Conservation (phyloP, 1,140 invertebrate genomes). For the Chlorops oryzae region DNA sequence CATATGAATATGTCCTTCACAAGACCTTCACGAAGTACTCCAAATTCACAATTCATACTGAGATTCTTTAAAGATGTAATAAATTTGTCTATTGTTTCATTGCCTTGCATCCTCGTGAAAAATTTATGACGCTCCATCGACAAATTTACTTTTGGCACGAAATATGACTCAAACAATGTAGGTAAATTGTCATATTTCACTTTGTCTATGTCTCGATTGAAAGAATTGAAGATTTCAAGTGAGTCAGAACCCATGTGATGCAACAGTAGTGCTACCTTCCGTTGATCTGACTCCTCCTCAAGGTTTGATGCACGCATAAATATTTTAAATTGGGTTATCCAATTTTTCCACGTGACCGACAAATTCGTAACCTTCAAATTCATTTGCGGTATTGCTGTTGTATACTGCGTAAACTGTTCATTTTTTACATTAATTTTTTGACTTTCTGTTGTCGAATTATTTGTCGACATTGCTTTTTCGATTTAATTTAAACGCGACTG, state of each 20-base stretch:
- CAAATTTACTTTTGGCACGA: slow-evolving; percentile 23
- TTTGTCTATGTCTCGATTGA: slow-evolving; percentile 10
- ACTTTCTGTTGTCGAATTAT: no score
- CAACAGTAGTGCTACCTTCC: slow-evolving; percentile 21
- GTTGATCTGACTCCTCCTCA: slow-evolving; percentile 15
- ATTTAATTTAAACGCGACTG: no score
- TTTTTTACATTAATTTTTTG: no score
- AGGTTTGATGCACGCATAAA: slow-evolving; percentile 20
- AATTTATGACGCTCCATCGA: slow-evolving; percentile 26
- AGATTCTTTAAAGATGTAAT: slow-evolving; percentile 20
- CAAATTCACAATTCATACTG: slow-evolving; percentile 23
- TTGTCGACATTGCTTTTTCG: no score
- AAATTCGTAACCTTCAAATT: slow-evolving; percentile 18
- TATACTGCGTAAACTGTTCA: not conserved
- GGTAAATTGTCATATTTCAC: slow-evolving; percentile 10
- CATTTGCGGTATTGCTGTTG: slow-evolving; percentile 4
- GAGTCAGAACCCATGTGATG: slow-evolving; percentile 21
- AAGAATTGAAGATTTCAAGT: slow-evolving; percentile 20
- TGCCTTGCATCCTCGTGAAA: slow-evolving; percentile 24
- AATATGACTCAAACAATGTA: slow-evolving; percentile 18
- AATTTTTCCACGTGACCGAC: slow-evolving; percentile 17
- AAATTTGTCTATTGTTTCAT: slow-evolving; percentile 20
- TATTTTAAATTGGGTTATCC: slow-evolving; percentile 20
- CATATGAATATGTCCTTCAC: slow-evolving; percentile 20
- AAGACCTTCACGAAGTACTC: slow-evolving; percentile 16